Evolutionary conservation across 2,797 vertebrate species (phyloP).

Genomic region (Danio albolineatus): DNA sequence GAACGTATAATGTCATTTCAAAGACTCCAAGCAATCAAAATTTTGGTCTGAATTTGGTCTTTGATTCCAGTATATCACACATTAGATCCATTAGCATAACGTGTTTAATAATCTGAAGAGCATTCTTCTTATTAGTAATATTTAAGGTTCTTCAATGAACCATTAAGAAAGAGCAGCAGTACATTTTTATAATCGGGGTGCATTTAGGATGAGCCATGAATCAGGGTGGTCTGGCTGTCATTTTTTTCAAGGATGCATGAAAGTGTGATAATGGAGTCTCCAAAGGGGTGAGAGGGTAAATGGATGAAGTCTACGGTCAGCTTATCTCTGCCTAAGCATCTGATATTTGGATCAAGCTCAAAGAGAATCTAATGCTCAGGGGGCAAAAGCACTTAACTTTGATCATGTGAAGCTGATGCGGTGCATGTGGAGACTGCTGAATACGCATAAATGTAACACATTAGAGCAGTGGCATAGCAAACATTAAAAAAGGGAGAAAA

Average conservation of each 20-base stretch:
- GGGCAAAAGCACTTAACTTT: background rate
- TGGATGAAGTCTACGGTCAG: slow-evolving; percentile 15
- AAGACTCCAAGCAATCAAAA: no score
- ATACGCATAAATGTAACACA: background rate
- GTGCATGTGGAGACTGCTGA: slow-evolving; percentile 18
- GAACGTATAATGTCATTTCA: no score
- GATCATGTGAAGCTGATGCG: slow-evolving; percentile 42
- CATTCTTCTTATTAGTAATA: no score
- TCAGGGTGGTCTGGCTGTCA: background rate
- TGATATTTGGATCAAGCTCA: slow-evolving; percentile 38
- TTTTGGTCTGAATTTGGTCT: no score
- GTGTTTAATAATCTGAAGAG: no score
- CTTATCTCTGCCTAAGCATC: slow-evolving; percentile 37
- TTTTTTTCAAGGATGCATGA: slow-evolving; percentile 6
- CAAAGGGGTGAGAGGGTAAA: slow-evolving; percentile 23
- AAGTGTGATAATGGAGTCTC: slow-evolving; percentile 20
- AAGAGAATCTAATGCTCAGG: slow-evolving; percentile 19
- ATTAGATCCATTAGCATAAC: no score
- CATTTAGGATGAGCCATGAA: background rate
- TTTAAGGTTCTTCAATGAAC: no score
- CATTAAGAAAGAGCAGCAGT: no score
- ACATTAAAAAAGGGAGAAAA: background rate
- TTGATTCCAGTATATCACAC: no score
- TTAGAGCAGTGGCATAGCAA: background rate
- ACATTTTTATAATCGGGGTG: no score